Conservation (phyloP, 2,888 invertebrate species). For the Xestobium rufovillosum region DNA sequence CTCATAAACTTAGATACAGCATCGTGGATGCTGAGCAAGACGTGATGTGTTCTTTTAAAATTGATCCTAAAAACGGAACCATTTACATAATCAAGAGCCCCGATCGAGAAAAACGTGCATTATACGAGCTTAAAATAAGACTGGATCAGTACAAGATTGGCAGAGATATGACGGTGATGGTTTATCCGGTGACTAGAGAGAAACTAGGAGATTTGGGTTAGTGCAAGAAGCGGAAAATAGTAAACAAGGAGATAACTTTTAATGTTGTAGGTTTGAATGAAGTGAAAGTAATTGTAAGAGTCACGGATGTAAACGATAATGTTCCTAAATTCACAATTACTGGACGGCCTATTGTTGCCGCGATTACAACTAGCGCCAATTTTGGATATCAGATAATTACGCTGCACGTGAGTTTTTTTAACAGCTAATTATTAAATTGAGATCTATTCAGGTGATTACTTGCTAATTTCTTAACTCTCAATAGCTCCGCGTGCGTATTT, state of each 20-base stretch:
- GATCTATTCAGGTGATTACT: too few species aligned
- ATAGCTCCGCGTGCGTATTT: too few species aligned
- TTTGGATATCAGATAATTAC: constrained; percentile 76
- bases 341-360: constrained; percentile 73
- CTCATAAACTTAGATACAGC: constrained; percentile 58
- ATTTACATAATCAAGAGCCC: constrained; percentile 65
- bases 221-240: constrained; percentile 9
- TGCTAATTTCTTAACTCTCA: too few species aligned
- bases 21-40: constrained; percentile 53
- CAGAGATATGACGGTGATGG: constrained; percentile 63
- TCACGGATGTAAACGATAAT: constrained; percentile 79
- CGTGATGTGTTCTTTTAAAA: constrained; percentile 57
- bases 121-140: constrained; percentile 53
- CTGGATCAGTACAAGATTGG: constrained; percentile 50
- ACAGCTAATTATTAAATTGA: too few species aligned
- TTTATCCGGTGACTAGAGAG: constrained; percentile 69
- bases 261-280: constrained; percentile 63
- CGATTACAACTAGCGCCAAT: constrained; percentile 70
- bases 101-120: constrained; percentile 63
- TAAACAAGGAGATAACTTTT: too few species aligned
- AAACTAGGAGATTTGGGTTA: constrained; percentile 61
- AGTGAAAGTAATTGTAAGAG: constrained; percentile 68
- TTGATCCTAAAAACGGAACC: constrained; percentile 70
- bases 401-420: constrained; percentile 49
- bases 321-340: constrained; percentile 66